Percentiles rank a stretch among this genome's conserved stretches.
These are phyloP conservation scores for Thamnophis sirtalis DNA, from an alignment of 2,113 vertebrate genomes.

Conservation along the genomic window DNA sequence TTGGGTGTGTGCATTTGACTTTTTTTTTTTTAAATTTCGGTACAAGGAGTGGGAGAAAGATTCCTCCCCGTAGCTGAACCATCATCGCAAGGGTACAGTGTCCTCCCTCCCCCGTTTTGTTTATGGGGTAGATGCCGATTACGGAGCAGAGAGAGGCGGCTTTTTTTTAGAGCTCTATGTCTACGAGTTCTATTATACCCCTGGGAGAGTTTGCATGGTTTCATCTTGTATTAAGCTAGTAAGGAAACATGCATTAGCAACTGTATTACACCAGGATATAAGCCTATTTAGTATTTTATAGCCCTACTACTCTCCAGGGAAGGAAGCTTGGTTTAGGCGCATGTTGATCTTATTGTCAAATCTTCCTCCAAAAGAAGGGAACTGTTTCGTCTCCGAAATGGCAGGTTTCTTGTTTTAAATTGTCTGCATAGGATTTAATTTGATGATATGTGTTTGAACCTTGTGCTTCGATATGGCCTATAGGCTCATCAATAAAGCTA, in stretches of 20 bases:
- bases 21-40: constrained; percentile 34
- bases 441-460: too few species aligned
- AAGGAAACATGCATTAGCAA: constrained; percentile 47
- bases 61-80: neutral
- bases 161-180: constrained; percentile 24
- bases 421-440: too few species aligned
- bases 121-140: constrained; percentile 1
- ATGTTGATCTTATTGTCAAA: constrained; percentile 33
- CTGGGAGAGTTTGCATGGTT: constrained; percentile 42
- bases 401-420: neutral
- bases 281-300: constrained; percentile 6
- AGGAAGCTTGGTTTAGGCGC: neutral
- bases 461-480: too few species aligned
- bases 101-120: neutral
- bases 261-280: constrained; percentile 43
- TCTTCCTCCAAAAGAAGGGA: neutral
- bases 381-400: neutral
- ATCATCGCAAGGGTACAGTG: constrained; percentile 2
- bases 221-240: constrained; percentile 31
- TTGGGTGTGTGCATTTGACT: constrained; percentile 22
- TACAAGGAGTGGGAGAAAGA: neutral
- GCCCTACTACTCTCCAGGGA: neutral
- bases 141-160: neutral
- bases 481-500: too few species aligned
- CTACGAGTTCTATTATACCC: constrained; percentile 38